Evolutionary conservation across 2,888 invertebrate species (phyloP).

Genomic region (Orthosia incerta): DNA sequence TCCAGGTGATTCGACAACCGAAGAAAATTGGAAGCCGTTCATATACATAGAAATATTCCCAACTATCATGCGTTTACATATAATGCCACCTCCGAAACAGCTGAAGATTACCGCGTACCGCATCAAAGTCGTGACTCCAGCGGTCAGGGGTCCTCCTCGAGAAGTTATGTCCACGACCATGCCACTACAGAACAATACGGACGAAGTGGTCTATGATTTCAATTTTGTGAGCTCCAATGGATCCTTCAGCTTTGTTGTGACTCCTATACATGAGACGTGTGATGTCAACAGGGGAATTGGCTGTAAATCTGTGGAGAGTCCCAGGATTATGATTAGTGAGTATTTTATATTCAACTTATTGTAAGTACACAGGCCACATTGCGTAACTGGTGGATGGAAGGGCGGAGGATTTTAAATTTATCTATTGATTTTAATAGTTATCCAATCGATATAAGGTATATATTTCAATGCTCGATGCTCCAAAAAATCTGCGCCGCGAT

Average conservation of each 20-base stretch:
- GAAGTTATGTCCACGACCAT: slow-evolving; percentile 69
- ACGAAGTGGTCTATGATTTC: slow-evolving; percentile 82
- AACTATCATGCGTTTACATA: slow-evolving; percentile 79
- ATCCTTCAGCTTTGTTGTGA: slow-evolving; percentile 82
- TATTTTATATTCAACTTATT: slow-evolving; percentile 39
- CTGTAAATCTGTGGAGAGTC: slow-evolving; percentile 82
- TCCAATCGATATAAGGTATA: no score
- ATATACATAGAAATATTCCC: slow-evolving; percentile 85
- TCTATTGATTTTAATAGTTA: no score
- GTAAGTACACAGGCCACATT: no score
- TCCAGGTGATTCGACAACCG: slow-evolving; percentile 79
- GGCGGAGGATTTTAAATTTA: no score
- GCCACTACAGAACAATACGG: slow-evolving; percentile 71
- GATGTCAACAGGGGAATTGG: slow-evolving; percentile 32
- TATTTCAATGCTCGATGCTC: no score
- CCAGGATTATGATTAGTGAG: slow-evolving; percentile 85
- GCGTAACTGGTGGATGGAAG: no score
- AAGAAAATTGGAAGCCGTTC: slow-evolving; percentile 85
- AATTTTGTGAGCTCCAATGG: slow-evolving; percentile 79
- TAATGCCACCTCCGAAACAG: slow-evolving; percentile 81
- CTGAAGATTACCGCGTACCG: slow-evolving; percentile 78
- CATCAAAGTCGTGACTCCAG: slow-evolving; percentile 76
- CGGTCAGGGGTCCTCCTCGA: slow-evolving; percentile 66
- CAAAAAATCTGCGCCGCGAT: no score
- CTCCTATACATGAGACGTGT: slow-evolving; percentile 79